A percentile compares a stretch with the other conserved stretches of the same genome.
These are phyloP conservation scores for Sebastes dallii DNA, from an alignment of 2,797 vertebrate species.

Conservation along the genomic window DNA sequence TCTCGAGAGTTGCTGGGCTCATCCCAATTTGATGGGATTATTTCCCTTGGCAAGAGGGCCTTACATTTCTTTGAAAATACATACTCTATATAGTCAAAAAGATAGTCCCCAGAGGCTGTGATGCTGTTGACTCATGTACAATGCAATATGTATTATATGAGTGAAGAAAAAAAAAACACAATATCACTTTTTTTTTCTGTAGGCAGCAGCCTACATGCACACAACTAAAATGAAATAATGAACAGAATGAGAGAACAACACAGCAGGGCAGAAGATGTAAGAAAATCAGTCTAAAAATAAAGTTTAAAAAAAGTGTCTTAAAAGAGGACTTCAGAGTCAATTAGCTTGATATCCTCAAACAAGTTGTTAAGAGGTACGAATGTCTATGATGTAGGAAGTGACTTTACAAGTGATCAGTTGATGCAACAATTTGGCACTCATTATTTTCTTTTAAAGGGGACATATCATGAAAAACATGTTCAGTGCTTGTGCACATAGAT, in stretches of 20 bases:
- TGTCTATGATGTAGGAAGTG: background rate
- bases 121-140: conserved; percentile 38
- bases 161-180: conserved; percentile 17
- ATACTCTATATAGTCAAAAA: conserved; percentile 32
- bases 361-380: background rate
- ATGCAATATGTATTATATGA: conserved; percentile 40
- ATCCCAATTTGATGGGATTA: conserved; percentile 58
- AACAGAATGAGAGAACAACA: background rate
- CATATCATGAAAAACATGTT: too few species aligned
- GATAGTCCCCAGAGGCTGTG: conserved; percentile 17
- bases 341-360: background rate
- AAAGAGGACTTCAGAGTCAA: background rate
- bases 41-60: conserved; percentile 51
- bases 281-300: background rate
- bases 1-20: conserved; percentile 53
- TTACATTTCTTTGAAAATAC: conserved; percentile 42
- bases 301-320: background rate
- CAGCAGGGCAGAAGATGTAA: background rate
- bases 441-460: background rate
- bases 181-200: background rate
- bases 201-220: background rate
- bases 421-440: background rate
- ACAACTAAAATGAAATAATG: background rate
- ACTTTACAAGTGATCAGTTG: background rate
- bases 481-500: too few species aligned